Conservation (phyloP, 2,797 vertebrate genomes). For the Petrocephalus schoutedeni region DNA sequence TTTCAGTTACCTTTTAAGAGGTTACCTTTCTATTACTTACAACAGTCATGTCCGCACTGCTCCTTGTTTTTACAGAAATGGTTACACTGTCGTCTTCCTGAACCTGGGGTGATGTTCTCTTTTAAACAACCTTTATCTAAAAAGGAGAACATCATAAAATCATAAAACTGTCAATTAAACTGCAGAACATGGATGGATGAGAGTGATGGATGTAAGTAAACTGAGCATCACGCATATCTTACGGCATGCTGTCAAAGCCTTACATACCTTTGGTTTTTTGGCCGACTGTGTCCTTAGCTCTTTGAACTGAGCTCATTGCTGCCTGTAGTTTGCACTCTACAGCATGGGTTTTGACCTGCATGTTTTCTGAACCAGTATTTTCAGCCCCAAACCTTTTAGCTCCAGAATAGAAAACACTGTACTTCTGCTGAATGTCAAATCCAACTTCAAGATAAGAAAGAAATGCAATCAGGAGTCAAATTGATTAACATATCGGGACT, state of each 20-base stretch:
- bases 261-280: constrained; percentile 15
- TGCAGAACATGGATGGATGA: not conserved
- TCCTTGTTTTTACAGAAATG: constrained; percentile 93
- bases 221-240: not conserved
- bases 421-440: constrained; percentile 79
- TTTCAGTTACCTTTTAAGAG: not conserved
- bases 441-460: constrained; percentile 69
- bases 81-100: constrained; percentile 76
- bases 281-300: constrained; percentile 29
- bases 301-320: constrained; percentile 17
- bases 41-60: constrained; percentile 86
- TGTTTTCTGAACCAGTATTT: constrained; percentile 28
- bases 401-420: constrained; percentile 70
- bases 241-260: not conserved
- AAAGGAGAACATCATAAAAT: not conserved
- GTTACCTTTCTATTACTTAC: constrained; percentile 64
- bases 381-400: constrained; percentile 50
- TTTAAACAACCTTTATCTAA: constrained; percentile 18
- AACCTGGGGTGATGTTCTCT: constrained; percentile 35
- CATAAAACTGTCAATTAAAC: not conserved
- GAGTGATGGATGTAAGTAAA: not conserved
- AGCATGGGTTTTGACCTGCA: constrained; percentile 24
- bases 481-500: not conserved
- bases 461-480: not conserved
- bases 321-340: constrained; percentile 3